Percentiles rank a stretch among this genome's conserved stretches.
These are phyloP conservation scores for Pteropus rufus DNA, from an alignment of 2,797 vertebrate species.

Conservation along the genomic window DNA sequence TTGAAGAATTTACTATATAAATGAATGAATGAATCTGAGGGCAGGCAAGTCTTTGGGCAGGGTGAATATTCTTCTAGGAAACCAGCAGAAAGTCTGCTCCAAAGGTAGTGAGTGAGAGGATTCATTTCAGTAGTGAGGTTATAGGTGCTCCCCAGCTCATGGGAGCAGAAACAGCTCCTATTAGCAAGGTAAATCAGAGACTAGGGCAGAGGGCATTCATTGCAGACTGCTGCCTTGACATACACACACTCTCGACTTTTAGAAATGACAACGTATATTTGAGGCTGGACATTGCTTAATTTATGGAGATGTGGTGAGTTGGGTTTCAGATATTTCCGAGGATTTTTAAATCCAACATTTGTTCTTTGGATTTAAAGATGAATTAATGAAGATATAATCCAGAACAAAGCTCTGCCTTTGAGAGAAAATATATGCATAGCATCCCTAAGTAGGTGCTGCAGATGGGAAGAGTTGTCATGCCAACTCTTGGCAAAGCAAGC, in stretches of 20 bases:
- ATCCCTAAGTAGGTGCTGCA: slow-evolving; percentile 65
- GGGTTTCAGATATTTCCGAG: slow-evolving; percentile 31
- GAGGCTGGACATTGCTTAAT: background rate
- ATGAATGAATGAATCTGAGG: background rate
- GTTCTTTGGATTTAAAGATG: slow-evolving; percentile 42
- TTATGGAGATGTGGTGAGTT: background rate
- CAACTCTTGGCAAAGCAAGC: slow-evolving; percentile 48
- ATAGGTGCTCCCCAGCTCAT: background rate
- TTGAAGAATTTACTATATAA: background rate
- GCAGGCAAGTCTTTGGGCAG: background rate
- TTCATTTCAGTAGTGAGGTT: background rate
- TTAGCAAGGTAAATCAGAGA: background rate
- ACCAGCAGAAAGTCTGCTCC: background rate
- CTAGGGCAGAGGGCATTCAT: background rate
- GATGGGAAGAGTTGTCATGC: background rate
- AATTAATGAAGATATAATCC: slow-evolving; percentile 55
- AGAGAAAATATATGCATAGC: slow-evolving; percentile 48
- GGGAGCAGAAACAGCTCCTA: background rate
- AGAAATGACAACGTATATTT: slow-evolving; percentile 18
- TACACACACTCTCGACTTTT: background rate
- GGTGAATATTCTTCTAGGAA: background rate
- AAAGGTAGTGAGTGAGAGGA: background rate
- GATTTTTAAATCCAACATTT: slow-evolving; percentile 23
- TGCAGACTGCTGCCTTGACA: background rate
- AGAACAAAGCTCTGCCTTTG: slow-evolving; percentile 54